Conservation (phyloP, 1,140 invertebrate species). For the Octopus sinensis region DNA sequence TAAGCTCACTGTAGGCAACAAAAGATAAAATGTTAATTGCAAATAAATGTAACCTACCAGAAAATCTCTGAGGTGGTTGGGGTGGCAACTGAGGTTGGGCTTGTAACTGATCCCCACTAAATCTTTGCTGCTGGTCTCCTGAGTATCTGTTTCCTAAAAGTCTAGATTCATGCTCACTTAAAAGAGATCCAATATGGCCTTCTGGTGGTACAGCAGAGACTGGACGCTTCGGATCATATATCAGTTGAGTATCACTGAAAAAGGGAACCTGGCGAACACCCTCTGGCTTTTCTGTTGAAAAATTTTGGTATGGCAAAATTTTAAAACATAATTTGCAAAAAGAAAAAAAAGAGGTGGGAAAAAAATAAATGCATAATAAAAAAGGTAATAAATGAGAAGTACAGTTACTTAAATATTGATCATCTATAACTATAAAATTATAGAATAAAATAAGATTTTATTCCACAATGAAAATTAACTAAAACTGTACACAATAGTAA, state of each 20-base stretch:
- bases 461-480: no score
- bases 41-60: neutral
- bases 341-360: no score
- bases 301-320: no score
- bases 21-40: no score
- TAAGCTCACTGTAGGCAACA: no score
- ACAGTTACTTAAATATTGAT: no score
- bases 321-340: no score
- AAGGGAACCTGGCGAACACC: neutral
- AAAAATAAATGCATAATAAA: no score
- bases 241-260: conserved; percentile 13
- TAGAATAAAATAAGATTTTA: no score
- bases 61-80: neutral
- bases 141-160: neutral
- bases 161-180: neutral
- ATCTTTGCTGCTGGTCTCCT: neutral
- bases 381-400: no score
- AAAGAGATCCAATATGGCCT: conserved; percentile 2
- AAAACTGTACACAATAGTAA: no score
- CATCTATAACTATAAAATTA: no score
- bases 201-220: conserved; percentile 5
- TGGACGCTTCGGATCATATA: conserved; percentile 2
- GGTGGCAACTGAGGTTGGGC: neutral
- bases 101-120: neutral
- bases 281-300: neutral